Evolutionary conservation across 2,797 vertebrate genomes (phyloP), one percentile per base, ranked within the genome.

Genomic region (Poeciliopsis paucimaculata): DNA sequence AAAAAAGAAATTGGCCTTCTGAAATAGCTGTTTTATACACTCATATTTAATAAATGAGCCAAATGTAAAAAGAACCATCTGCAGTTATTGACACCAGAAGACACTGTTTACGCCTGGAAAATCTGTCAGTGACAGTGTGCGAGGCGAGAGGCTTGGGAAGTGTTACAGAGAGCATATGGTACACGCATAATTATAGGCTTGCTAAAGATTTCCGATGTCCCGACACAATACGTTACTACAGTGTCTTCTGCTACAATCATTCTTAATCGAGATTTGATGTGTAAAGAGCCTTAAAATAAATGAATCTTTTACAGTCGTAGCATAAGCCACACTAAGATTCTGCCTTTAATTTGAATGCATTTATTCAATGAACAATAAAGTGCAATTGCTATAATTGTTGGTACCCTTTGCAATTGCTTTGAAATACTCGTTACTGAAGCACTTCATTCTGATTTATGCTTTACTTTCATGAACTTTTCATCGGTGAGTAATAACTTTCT

Each of bases 21-120:
- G 15, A 68, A 77, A 72, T 72, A 1, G 20, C 28, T 2, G 23
- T 36, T 68, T 72, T 15, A 16, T 72, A 64, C 34, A 39, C 6
- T 41, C 28, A 51, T 60, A 60, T 26, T 70, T 70, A 7, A 76
- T 47, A 26, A 68, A 81, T 31, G 34, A 79, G 76, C 73, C 75
- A 64, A 79, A 57, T 73, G 82, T 31, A 41, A 81, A 77, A n/a
- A 83, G 73, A 78, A 82, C 84, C 86, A 90, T 89, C 89, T 90
- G 91, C 73, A 79, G 75, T 49, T 79, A 77, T 64, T 84, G 86
- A 90, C 87, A 87, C 84, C 77, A 80, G 78, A 81, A 83, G 34
- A 83, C 73, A 53, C 72, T 79, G 86, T 88, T 92, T 92, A 75
- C 81, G 70, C 77, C 83, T 82, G 77, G 75, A 83, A 71, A 76